phyloP scores from a whole-genome alignment of 2,797 vertebrate genomes.

The Xenopus petersii region DNA sequence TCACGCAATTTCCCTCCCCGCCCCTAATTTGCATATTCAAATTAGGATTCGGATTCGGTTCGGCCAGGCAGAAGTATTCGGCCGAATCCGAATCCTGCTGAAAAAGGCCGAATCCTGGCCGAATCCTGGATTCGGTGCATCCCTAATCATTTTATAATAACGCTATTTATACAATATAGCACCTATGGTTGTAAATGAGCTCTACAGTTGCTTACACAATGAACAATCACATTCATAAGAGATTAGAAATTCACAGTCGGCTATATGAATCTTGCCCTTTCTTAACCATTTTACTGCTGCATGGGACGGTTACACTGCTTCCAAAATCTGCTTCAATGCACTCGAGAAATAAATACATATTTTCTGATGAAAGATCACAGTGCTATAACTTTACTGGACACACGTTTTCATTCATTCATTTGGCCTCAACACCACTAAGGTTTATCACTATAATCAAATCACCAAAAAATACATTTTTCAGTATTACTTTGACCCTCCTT shows the following conservation, averaged over 20 bases:
- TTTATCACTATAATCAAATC: background rate
- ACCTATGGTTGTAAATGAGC: background rate
- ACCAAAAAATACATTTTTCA: background rate
- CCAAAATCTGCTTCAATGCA: background rate
- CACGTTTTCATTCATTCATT: background rate
- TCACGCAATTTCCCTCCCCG: too few relatives aligned
- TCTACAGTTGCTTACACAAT: background rate
- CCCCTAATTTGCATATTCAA: too few relatives aligned
- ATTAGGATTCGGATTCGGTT: too few relatives aligned
- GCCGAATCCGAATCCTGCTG: too few relatives aligned
- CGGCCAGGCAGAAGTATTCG: too few relatives aligned
- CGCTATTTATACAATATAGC: background rate
- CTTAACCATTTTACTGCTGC: background rate
- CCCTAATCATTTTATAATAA: too few relatives aligned
- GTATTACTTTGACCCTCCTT: background rate
- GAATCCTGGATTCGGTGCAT: too few relatives aligned
- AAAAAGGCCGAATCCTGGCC: too few relatives aligned
- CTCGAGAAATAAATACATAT: background rate
- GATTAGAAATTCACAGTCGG: background rate
- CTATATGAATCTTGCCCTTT: background rate
- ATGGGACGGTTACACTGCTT: constrained; percentile 3
- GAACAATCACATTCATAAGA: constrained; percentile 3
- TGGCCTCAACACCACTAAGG: background rate
- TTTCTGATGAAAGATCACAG: background rate
- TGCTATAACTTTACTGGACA: background rate